These are phyloP conservation scores for Ageneiosus marmoratus DNA, from an alignment of 2,113 vertebrate genomes.

Conservation along the genomic window DNA sequence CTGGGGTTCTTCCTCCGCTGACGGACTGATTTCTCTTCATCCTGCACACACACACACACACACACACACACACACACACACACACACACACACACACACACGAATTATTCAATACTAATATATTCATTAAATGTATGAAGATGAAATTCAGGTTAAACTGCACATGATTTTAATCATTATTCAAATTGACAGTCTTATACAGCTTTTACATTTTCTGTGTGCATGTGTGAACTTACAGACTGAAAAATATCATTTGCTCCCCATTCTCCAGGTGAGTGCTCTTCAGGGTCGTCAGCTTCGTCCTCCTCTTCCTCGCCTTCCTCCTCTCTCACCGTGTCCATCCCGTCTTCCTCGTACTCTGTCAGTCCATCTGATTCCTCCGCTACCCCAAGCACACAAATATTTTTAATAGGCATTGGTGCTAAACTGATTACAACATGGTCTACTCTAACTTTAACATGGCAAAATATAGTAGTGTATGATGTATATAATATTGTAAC, in stretches of 20 bases:
- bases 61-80: conserved; percentile 40
- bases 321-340: conserved; percentile 78
- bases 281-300: conserved; percentile 65
- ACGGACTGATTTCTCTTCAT: conserved; percentile 72
- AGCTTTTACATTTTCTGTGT: neutral
- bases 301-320: conserved; percentile 77
- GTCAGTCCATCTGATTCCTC: conserved; percentile 91
- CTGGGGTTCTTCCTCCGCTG: conserved; percentile 67
- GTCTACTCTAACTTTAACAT: neutral
- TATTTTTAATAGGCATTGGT: neutral
- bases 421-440: neutral
- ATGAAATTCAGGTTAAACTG: neutral
- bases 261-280: conserved; percentile 71
- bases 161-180: neutral
- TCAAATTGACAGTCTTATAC: neutral
- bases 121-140: neutral
- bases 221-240: conserved; percentile 67
- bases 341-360: conserved; percentile 86
- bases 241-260: conserved; percentile 72
- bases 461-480: neutral
- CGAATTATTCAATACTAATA: conserved; percentile 29
- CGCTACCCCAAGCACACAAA: conserved; percentile 53
- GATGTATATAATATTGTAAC: neutral
- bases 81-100: neutral
- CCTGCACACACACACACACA: conserved; percentile 55